These are phyloP conservation scores for Pionites leucogaster DNA, from an alignment of 2,113 vertebrate genomes.

Conservation along the genomic window DNA sequence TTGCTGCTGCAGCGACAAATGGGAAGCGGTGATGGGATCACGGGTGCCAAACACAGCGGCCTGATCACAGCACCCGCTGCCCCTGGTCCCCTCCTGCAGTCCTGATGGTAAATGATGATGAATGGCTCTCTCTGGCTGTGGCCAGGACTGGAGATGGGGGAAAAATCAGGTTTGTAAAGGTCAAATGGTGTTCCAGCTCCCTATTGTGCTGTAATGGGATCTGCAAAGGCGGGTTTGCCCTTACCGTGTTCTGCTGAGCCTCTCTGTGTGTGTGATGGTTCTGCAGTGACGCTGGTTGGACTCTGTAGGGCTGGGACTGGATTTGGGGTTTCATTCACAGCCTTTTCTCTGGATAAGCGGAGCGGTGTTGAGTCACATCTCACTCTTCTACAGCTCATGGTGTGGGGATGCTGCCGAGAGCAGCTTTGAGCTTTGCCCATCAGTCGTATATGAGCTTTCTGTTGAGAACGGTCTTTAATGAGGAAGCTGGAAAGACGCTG, in stretches of 20 bases:
- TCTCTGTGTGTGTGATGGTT: not conserved
- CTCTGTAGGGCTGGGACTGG: not conserved
- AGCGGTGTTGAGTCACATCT: accelerated
- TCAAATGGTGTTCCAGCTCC: not conserved
- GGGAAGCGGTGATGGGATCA: not conserved
- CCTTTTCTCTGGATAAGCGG: not conserved
- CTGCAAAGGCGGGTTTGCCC: not conserved
- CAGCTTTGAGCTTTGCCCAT: not conserved
- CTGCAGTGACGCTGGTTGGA: not conserved
- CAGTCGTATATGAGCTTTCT: not conserved
- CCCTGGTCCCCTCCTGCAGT: not conserved
- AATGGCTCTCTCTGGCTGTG: not conserved
- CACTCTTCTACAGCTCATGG: not conserved
- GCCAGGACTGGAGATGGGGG: not conserved
- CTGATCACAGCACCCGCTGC: not conserved
- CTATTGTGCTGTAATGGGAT: not conserved
- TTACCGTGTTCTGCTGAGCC: not conserved
- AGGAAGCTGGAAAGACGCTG: not conserved
- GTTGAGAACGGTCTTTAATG: not conserved
- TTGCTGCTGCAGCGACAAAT: not conserved
- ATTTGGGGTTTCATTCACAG: not conserved
- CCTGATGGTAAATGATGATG: not conserved
- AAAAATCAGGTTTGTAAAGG: not conserved
- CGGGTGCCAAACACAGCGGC: accelerated
- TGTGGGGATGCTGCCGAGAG: not conserved